phyloP scores from a whole-genome alignment of 2,797 vertebrate species.

The Chelon labrosus region DNA sequence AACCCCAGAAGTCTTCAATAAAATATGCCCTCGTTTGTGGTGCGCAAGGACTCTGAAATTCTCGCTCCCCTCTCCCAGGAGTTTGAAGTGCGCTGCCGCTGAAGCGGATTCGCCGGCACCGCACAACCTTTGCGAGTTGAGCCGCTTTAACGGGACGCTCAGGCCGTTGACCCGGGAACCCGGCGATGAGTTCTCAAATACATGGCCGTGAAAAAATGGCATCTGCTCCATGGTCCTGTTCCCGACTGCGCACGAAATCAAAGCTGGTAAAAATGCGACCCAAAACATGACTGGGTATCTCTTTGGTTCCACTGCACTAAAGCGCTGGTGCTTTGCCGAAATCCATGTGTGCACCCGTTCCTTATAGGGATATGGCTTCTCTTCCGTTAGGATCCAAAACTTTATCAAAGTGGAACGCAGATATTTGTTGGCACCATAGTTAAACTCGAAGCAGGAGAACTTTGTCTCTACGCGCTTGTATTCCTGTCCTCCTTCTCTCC shows the following conservation, averaged over 20 bases:
- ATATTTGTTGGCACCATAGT: conserved; percentile 32
- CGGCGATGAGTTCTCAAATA: conserved; percentile 88
- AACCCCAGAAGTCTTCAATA: conserved; percentile 85
- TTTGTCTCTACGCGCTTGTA: conserved; percentile 58
- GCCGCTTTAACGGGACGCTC: conserved; percentile 87
- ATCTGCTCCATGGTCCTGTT: conserved; percentile 78
- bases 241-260: conserved; percentile 70
- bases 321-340: conserved; percentile 42
- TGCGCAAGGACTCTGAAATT: conserved; percentile 87
- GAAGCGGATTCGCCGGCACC: conserved; percentile 44
- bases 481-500: conserved; percentile 60
- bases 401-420: conserved; percentile 37
- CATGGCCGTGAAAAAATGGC: conserved; percentile 88
- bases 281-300: conserved; percentile 80
- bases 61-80: conserved; percentile 85
- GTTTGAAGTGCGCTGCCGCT: conserved; percentile 79
- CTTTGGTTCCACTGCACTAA: conserved; percentile 55
- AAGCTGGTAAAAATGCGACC: conserved; percentile 76
- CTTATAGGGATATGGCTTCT: conserved; percentile 3
- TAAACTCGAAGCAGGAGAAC: conserved; percentile 60
- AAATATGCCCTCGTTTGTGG: conserved; percentile 86
- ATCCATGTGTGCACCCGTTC: conserved; percentile 52
- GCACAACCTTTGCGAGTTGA: conserved; percentile 84
- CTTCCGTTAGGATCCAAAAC: conserved; percentile 36
- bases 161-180: conserved; percentile 88